These are phyloP conservation scores for Hydraecia micacea DNA, from an alignment of 2,888 invertebrate species.

Conservation along the genomic window DNA sequence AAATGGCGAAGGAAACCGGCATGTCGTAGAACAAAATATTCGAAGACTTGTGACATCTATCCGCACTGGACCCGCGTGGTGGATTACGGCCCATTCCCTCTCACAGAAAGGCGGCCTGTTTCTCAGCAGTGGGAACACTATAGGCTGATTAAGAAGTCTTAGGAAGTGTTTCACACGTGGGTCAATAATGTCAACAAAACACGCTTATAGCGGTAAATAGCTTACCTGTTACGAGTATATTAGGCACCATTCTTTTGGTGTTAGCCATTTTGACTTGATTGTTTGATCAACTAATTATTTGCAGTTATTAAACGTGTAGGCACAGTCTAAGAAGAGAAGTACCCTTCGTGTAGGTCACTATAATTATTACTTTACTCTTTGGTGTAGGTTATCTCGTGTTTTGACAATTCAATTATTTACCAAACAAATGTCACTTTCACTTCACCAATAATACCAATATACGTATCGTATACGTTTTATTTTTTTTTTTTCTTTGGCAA, in stretches of 20 bases:
- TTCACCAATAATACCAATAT: too few species aligned
- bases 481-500: too few species aligned
- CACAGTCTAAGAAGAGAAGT: too few species aligned
- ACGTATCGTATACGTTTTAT: too few species aligned
- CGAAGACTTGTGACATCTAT: not conserved
- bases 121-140: not conserved
- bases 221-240: conserved; percentile 89
- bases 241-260: conserved; percentile 80
- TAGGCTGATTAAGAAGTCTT: not conserved
- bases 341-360: too few species aligned
- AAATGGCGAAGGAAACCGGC: not conserved
- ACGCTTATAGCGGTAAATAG: not conserved
- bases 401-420: conserved; percentile 28
- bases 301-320: not conserved
- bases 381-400: conserved; percentile 22
- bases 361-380: too few species aligned
- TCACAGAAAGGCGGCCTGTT: not conserved
- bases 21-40: not conserved
- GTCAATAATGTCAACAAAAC: not conserved
- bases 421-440: conserved; percentile 27
- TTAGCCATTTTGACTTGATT: conserved; percentile 73
- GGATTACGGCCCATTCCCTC: not conserved
- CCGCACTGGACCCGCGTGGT: not conserved
- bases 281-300: not conserved
- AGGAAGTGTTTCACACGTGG: conserved; percentile 29